These are phyloP conservation scores for Leptopilina drosophilae DNA, from an alignment of 2,888 invertebrate species.

Conservation along the genomic window DNA sequence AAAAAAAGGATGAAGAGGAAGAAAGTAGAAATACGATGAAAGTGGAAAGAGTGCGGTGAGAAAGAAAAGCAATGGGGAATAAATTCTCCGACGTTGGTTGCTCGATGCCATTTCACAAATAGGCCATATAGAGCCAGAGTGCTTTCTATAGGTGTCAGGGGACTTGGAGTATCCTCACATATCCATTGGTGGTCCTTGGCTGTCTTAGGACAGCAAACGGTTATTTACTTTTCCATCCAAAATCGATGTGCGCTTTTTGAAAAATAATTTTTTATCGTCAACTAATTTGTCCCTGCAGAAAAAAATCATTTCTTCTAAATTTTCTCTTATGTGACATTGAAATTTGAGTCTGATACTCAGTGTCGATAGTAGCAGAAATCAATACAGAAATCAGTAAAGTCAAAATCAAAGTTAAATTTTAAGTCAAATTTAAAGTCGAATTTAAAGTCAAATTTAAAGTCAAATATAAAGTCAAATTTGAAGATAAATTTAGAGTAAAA, in stretches of 20 bases:
- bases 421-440: no score
- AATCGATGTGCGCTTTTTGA: slow-evolving; percentile 46
- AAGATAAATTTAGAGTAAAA: no score
- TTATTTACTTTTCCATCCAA: slow-evolving; percentile 53
- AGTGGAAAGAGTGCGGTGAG: slow-evolving; percentile 17
- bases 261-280: slow-evolving; percentile 27
- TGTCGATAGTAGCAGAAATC: no score
- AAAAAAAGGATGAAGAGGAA: not conserved
- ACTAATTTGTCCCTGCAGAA: not conserved
- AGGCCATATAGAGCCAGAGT: slow-evolving; percentile 67
- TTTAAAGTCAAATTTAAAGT: no score
- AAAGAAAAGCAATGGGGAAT: slow-evolving; percentile 51
- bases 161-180: slow-evolving; percentile 55
- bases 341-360: no score
- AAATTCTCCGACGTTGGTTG: slow-evolving; percentile 63
- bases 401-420: no score
- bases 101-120: slow-evolving; percentile 66
- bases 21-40: slow-evolving; percentile 10
- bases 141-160: slow-evolving; percentile 67
- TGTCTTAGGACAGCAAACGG: slow-evolving; percentile 40
- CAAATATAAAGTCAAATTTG: no score
- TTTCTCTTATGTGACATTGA: no score
- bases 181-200: slow-evolving; percentile 42
- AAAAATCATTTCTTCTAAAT: not conserved
- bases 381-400: no score